Base-by-base conservation (phyloP, 2,888 invertebrate genomes). In the Nysson spinosus region DNA sequence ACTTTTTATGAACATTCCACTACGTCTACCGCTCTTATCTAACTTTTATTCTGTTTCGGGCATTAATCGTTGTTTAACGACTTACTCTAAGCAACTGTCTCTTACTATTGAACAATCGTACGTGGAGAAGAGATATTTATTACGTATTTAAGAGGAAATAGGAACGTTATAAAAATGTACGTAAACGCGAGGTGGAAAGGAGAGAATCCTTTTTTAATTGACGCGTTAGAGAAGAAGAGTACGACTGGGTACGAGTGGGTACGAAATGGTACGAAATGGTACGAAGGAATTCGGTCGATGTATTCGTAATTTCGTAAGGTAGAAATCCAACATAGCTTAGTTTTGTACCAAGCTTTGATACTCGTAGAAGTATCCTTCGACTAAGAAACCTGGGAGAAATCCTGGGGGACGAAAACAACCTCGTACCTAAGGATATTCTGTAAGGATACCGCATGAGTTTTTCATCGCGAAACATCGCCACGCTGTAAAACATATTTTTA, bases 291-390 rank as follows among this genome's bases (percentile, higher is more conserved):
- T n/a, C n/a, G n/a, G n/a, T n/a, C n/a, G 32, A 50, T 43, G 58
- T 60, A 42, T 64, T 35, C 47, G 51, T 49, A 47, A 50, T 44
- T 56, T 47, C 22, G 56, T 39, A n/a, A n/a, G n/a, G 46, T 72
- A 62, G 69, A 66, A 64, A 71, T 62, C 62, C 61, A 58, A 72
- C 37, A 55, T 77, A 78, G 66, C 61, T 75, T 78, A 71, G 72
- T 78, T 77, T 79, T 79, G 58, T 78, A 80, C 79, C n/a, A 72
- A 79, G 71, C 72, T 78, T 80, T 72, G 66, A 77, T 79, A 77
- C 54, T 70, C 72, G 63, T 74, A 58, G 60, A 67, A 14, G 70
- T 69, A 75, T 73, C 57, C 57, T 72, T 70, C 69, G 42, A 50
- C 52, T 43, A 60, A 47, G 44, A 43, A 20, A n/a, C n/a, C n/a